Base-by-base conservation (phyloP, 1,140 invertebrate species). In the Eriocheir sinensis region DNA sequence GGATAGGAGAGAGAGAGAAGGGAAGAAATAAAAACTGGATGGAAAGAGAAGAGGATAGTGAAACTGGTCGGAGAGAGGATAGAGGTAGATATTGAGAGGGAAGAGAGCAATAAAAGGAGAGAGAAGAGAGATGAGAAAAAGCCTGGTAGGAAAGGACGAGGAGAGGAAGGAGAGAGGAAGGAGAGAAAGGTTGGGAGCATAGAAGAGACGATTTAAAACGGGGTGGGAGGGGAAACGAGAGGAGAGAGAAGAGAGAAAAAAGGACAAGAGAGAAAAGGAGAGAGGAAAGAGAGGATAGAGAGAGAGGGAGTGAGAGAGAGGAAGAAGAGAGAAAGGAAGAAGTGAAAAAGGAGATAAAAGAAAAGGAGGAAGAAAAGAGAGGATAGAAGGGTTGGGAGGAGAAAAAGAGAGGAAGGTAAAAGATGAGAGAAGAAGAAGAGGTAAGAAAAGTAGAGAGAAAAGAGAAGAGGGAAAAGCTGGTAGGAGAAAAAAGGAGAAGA, bases 301-400 rank as follows among this genome's bases (percentile, higher is more conserved):
- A 72, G 53, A 27, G 12, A 27, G 12, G 53, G 12, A 27, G 12
- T 12, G 53, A 27, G 27, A 27, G 53, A 27, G 27, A 27, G 27
- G 53, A 72, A 27, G 53, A 27, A 72, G 12, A 27, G 12, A 27
- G 12, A 27, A 12, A 27, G 12, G 53, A 27, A 27, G 27, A 27
- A 72, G 53, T 12, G 53, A 72, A 27, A 72, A 27, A 86, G 83
- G 40, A 38, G 40, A 38, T 36, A 38, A 86, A 38, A 86, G 83
- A 86, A 38, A 86, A 38, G 40, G 83, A 86, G 83, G 40, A 38
- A 86, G 83, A 86, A 38, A 86, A 38, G 40, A 38, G 40, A 38
- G 40, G 83, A 86, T n/a, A 38, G 40, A 38, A 86, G 83, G 40
- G 83, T 34, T 30, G 38, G 83, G 38, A 36, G 38, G 83, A 86